Percentiles rank a stretch among this genome's conserved stretches.
phyloP scores from a whole-genome alignment of 2,888 invertebrate genomes.

The Germaria angustata region DNA sequence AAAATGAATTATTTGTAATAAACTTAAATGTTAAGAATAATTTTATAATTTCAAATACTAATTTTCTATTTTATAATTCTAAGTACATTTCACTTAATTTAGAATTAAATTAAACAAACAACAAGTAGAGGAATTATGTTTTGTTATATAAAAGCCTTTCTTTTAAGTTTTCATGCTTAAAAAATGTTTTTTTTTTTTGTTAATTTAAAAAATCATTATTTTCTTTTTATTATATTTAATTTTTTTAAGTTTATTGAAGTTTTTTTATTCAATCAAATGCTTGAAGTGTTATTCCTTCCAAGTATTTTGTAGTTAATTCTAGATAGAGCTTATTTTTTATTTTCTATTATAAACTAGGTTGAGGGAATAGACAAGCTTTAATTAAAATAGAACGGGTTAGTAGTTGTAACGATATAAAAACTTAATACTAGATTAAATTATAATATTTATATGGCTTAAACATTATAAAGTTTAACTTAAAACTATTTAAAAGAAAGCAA shows the following conservation, averaged over 20 bases:
- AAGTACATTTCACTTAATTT: slow-evolving; percentile 7
- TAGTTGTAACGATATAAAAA: slow-evolving; percentile 45
- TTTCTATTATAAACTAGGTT: slow-evolving; percentile 32
- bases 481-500: slow-evolving; percentile 32
- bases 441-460: slow-evolving; percentile 56
- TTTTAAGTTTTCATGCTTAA: not conserved
- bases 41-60: no score
- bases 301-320: not conserved
- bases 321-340: not conserved
- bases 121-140: not conserved
- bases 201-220: not conserved
- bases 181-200: not conserved
- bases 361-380: slow-evolving; percentile 23
- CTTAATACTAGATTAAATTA: slow-evolving; percentile 39
- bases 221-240: not conserved
- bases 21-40: not conserved
- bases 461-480: slow-evolving; percentile 46
- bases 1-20: not conserved
- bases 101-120: slow-evolving; percentile 30
- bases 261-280: slow-evolving; percentile 17
- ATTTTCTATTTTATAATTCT: not conserved
- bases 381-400: not conserved
- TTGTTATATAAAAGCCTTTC: not conserved
- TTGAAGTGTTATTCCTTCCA: not conserved
- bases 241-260: slow-evolving; percentile 36